Evolutionary conservation across 2,888 invertebrate genomes (phyloP).

Genomic region (Rhingia rostrata): DNA sequence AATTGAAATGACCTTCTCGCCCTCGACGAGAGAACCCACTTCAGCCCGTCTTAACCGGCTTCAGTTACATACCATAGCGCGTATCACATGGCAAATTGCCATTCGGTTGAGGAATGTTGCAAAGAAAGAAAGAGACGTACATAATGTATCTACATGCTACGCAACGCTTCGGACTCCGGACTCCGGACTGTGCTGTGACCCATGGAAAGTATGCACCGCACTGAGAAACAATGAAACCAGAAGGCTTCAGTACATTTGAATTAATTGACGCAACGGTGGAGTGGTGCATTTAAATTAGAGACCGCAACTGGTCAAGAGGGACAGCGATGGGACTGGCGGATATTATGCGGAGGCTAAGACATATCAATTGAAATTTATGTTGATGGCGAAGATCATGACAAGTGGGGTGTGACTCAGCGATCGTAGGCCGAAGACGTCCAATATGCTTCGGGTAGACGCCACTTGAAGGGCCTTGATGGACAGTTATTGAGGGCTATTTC

Average conservation of each 20-base stretch:
- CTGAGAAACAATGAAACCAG: slow-evolving; percentile 45
- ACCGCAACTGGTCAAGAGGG: neutral
- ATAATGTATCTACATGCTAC: too few relatives aligned
- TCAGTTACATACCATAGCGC: neutral
- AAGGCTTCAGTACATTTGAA: slow-evolving; percentile 31
- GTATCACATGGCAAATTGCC: neutral
- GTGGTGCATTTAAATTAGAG: slow-evolving; percentile 41
- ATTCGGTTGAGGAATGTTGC: slow-evolving; percentile 34
- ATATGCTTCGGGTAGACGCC: too few relatives aligned
- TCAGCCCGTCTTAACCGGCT: neutral
- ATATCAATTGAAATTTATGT: slow-evolving; percentile 68
- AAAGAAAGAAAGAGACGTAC: neutral
- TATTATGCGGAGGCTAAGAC: slow-evolving; percentile 19
- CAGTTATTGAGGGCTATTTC: too few relatives aligned
- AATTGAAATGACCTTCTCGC: slow-evolving; percentile 68
- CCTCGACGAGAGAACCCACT: slow-evolving; percentile 23
- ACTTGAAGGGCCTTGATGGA: too few relatives aligned
- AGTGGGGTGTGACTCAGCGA: slow-evolving; percentile 55
- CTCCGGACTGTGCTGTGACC: slow-evolving; percentile 63
- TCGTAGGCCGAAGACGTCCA: neutral
- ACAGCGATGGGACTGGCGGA: slow-evolving; percentile 1
- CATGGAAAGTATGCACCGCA: neutral
- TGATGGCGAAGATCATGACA: slow-evolving; percentile 53
- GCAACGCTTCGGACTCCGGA: slow-evolving; percentile 34
- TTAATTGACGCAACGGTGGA: slow-evolving; percentile 37